Evolutionary conservation across 2,888 invertebrate genomes (phyloP), one percentile per base, ranked within the genome.

Genomic region (Argyresthia goedartella): DNA sequence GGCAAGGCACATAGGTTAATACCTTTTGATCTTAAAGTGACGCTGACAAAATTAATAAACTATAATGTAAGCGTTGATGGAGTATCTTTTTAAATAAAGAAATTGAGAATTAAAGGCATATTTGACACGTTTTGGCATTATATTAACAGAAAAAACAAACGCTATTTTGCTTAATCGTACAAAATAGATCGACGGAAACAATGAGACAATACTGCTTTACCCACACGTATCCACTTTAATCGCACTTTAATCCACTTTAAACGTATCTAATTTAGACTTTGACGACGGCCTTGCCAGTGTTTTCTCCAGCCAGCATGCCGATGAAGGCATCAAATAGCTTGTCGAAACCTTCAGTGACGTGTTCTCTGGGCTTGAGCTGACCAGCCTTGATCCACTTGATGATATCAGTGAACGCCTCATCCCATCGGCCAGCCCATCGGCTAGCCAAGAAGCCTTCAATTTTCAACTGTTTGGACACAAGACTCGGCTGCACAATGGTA

Each of bases 321-420:
- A 87, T 69, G 59, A 92, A 91, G 7, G 91, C 91, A 44, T 89
- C 78, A n/a, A 88, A 88, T 73, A 90, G 82, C 52, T 91, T 91
- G 51, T 91, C 90, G 64, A 92, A 92, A 3, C 92, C 92, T 52
- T 90, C 81, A 0, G 89, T 90, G 0, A 90, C 65, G 0, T 91
- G 90, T 71, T 93, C 92, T 41, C 69, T 73, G 60, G 87, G 87
- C 57, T 87, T 84, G 11, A 92, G 59, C 68, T 91, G 90, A 34
- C 90, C 91, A 75, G 88, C 84, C 47, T 76, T 68, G 52, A 90
- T 76, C 88, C 89, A 89, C 54, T 84, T 63, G 33, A 81, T 56
- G 63, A 90, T 88, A 59, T 89, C 81, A 8, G 71, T 58, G 25
- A 89, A 78, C 2, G 88, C 90, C 62, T 89, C 89, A 6, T 64